Percentiles rank a stretch among this genome's conserved stretches.
These are phyloP conservation scores for Limonius californicus DNA, from an alignment of 1,140 invertebrate species.

Conservation along the genomic window DNA sequence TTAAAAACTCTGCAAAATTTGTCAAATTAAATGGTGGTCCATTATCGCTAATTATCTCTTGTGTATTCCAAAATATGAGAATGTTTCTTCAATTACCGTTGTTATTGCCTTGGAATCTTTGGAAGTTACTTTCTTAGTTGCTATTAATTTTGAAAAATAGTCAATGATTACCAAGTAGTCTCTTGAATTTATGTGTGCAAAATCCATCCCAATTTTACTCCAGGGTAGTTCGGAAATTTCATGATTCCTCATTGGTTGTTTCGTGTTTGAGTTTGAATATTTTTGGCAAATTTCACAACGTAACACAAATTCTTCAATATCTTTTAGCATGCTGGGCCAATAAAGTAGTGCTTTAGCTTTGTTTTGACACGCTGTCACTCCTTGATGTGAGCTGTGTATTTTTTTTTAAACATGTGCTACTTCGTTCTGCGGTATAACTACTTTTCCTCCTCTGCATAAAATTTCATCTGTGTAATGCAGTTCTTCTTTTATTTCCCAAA, in stretches of 20 bases:
- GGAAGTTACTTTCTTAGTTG: no score
- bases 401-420: background rate
- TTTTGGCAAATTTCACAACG: slow-evolving; percentile 13
- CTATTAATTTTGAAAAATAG: no score
- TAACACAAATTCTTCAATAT: slow-evolving; percentile 10
- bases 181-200: no score
- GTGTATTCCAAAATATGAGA: no score
- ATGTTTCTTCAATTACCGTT: no score
- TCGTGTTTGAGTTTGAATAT: background rate
- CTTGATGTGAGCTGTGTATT: slow-evolving; percentile 7
- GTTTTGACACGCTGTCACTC: slow-evolving; percentile 4
- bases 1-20: no score
- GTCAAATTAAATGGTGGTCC: no score
- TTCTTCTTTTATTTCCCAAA: slow-evolving; percentile 4
- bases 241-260: slow-evolving; percentile 13
- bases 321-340: slow-evolving; percentile 10
- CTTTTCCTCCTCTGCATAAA: slow-evolving; percentile 6
- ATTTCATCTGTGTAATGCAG: background rate
- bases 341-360: slow-evolving; percentile 11
- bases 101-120: no score
- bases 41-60: no score
- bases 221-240: no score
- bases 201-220: no score
- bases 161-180: no score
- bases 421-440: slow-evolving; percentile 2